A percentile compares a stretch with the other conserved stretches of the same genome.
These are phyloP conservation scores for Pelochelys cantorii DNA, from an alignment of 2,797 vertebrate species.

Conservation along the genomic window DNA sequence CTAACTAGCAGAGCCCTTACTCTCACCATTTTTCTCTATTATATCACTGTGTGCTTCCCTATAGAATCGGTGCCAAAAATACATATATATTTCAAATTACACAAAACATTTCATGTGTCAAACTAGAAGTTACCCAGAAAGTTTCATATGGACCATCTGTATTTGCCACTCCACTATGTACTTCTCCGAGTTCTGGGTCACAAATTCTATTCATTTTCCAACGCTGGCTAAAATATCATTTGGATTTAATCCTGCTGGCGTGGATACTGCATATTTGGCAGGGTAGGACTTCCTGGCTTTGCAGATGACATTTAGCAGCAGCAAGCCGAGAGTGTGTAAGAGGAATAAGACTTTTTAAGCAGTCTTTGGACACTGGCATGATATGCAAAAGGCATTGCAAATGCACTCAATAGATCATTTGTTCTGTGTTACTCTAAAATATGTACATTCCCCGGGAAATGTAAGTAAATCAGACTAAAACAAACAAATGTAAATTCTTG, in stretches of 20 bases:
- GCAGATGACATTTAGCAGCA: slow-evolving; percentile 78
- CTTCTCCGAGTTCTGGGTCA: slow-evolving; percentile 68
- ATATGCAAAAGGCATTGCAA: slow-evolving; percentile 60
- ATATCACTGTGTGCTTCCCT: not conserved
- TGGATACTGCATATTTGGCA: slow-evolving; percentile 69
- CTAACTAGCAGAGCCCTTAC: slow-evolving; percentile 17
- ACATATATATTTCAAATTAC: slow-evolving; percentile 28
- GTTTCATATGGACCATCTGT: slow-evolving; percentile 63
- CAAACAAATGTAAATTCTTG: slow-evolving; percentile 52
- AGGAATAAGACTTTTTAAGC: slow-evolving; percentile 53
- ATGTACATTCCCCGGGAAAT: slow-evolving; percentile 41
- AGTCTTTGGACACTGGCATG: slow-evolving; percentile 44
- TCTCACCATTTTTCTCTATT: not conserved
- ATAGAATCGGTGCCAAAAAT: slow-evolving; percentile 31
- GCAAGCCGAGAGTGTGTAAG: slow-evolving; percentile 66
- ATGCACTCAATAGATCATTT: slow-evolving; percentile 57
- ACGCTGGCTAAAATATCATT: slow-evolving; percentile 72
- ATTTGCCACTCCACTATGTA: slow-evolving; percentile 48
- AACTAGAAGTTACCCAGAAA: slow-evolving; percentile 52
- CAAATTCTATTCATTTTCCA: slow-evolving; percentile 71
- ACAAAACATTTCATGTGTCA: slow-evolving; percentile 44
- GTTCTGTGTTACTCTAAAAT: slow-evolving; percentile 47
- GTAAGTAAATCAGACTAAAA: slow-evolving; percentile 22
- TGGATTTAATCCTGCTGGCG: slow-evolving; percentile 81
- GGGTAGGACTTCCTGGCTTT: slow-evolving; percentile 72